Base-by-base conservation (phyloP, 64 coral and sea anemone species). In the Pocillopora damicornis region DNA sequence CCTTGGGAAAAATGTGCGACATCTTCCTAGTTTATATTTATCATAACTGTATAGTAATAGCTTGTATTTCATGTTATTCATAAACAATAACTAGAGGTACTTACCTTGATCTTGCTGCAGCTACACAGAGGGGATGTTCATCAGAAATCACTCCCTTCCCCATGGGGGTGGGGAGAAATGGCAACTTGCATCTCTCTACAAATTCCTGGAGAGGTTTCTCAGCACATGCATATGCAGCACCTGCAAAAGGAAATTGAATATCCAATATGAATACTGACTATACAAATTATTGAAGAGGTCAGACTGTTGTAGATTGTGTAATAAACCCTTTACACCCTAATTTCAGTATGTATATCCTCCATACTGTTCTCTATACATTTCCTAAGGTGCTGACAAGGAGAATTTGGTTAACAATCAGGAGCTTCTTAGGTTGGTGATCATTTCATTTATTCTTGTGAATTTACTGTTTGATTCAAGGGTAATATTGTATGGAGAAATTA, bases 71-170 rank as follows among this genome's bases (percentile, higher is more conserved):
- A 51, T 51, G 61, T 36, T 23, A 45, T 60, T 23, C 5, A 16
- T 26, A 17, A 60, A 58, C 36, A 13, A 17, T 35, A 60, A 11
- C 35, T 8, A 25, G 58, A 4, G 35, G 10, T 3, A 81, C 63
- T 81, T 11, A 88, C 91, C 67, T 75, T 86, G 65, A 89, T 80
- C 82, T 89, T 22, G 73, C 74, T 57, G 96, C 92, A 74, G 96
- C 96, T 78, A 98, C 96, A 92, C 96, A 95, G 18, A 88, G 72
- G 0, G 96, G 82, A 78, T 98, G 96, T 17, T 94, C 89, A 92
- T 98, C 96, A 79, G 96, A 94, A 63, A 98, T 89, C 15, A 98
- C 96, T 15, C 96, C 96, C 63, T 98, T 98, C 51, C 96, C 96
- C 96, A 98, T 98, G 25, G 96, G 96, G 1, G 96, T 98, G 22